Evolutionary conservation across 2,797 vertebrate genomes (phyloP), one percentile per base, ranked within the genome.

Genomic region (Oreochromis mossambicus): DNA sequence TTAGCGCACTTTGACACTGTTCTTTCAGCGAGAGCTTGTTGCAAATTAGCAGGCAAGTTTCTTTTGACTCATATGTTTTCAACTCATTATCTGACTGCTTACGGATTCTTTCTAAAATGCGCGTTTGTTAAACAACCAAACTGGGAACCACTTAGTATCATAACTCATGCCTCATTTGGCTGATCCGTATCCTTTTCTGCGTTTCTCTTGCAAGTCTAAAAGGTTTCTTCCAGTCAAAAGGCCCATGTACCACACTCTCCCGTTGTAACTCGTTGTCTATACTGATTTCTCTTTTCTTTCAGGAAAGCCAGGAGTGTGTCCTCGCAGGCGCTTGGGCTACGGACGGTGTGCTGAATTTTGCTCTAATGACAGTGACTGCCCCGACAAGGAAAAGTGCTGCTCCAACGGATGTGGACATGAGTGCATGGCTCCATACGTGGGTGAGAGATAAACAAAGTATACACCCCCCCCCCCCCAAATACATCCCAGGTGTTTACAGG

Each of bases 231-330:
- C 10, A 63, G 5, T 80, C 55, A 82, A 14, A 61, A 41, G 36
- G 38, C 32, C 38, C 7, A 26, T 58, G 70, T 24, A 70, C 5
- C 36, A 63, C 38, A 36, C 3, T 29, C 6, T 14, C 6, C 46
- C 17, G 43, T 48, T 17, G 29, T 12, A 14, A 38, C 2, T 61
- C 19, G 84, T 63, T 82, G 19, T 58, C 5, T 21, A 12, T 78
- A 43, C 38, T 75, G 15, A 43, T 54, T 26, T 77, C 1, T 85
- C 2, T 81, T 77, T 43, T 21, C 7, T 73, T 36, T 56, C 91
- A 97, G 96, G 61, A 6, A 97, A 96, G 63, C 91, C 90, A 0
- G 96, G 97, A 4, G 26, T 89, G 48, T 97, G 96, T 90, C 97
- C 97, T 21, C 79, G 36, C 14, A 85, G 83, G 24, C 73, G 11